Evolutionary conservation across 2,888 invertebrate species (phyloP), one percentile per base, ranked within the genome.

Genomic region (Pseudococcus viburni): DNA sequence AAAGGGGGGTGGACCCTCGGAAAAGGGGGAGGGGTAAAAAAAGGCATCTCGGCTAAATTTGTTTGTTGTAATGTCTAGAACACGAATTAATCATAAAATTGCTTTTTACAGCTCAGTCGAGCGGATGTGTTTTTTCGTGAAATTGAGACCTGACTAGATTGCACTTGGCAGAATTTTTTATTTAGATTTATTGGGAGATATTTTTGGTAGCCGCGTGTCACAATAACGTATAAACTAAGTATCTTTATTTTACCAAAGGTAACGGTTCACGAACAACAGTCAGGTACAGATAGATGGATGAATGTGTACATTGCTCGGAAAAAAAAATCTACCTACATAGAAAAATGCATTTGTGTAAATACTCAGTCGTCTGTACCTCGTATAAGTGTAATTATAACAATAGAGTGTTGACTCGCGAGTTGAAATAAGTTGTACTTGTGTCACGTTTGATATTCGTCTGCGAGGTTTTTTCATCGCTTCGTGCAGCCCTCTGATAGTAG

Each of bases 371-470:
- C 26, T 33, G 3, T 33, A 77, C 17, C 3, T 3, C 0, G 33
- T 73, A n/a, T 77, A 33, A 17, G 77, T 84, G 85, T 85, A 85
- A 85, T 85, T 85, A 77, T 77, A 77, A 85, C 85, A 55, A 51
- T 85, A n/a, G 85, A 59, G 17, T 26, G 85, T 85, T 17, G 84
- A 84, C 46, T 84, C 22, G 0, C 9, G 48, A 51, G 22, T 85
- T 85, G 7, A 26, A 85, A 85, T 33, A 51, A 55, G 33, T 85
- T 55, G n/a, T 85, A 83, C 46, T 51, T 85, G 19, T 59, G 55
- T 85, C 85, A 84, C 51, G 85, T 59, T 85, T 85, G 51, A 85
- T 85, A 85, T 85, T 85, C 33, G 85, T 85, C 85, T 85, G n/a
- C 48, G 84, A 46, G 26, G 1, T 19, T 84, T 84, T 48, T 51